Base-by-base conservation (phyloP, 2,888 invertebrate species). In the Cremastinae sp. region DNA sequence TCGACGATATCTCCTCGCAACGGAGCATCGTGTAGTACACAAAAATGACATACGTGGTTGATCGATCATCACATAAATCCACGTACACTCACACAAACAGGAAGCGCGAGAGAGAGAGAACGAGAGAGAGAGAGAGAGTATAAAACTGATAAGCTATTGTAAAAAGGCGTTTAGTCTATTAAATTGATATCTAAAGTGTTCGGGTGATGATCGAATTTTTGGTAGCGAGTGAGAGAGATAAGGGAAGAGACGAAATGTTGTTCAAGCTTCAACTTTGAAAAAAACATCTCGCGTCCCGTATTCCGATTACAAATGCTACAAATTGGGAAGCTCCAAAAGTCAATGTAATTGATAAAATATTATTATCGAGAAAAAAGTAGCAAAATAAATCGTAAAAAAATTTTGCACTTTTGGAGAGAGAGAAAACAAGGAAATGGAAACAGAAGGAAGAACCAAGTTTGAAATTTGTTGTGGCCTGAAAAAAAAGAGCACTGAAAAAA, bases 131-230 rank as follows among this genome's bases (percentile, higher is more conserved):
- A 56, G 39, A 69, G 35, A 49, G 7, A 59, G 5, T n/a, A 16
- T 51, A 70, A 49, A 71, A 62, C 61, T 65, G 72, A 61, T 53
- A 61, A 53, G 51, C 51, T 61, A 51, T 41, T 51, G 59, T 75
- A 51, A 41, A 58, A 70, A 53, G 35, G 69, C 64, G 47, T 61
- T 22, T 41, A 72, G 20, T 73, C 51, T 68, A 55, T 53, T 43
- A 35, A 58, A 58, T 68, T 62, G 75, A 72, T 73, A 72, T 75
- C 75, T 62, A 28, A 75, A 72, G 75, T 75, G 75, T 75, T 75
- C 75, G 75, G 51, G 62, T 51, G 66, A 45, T 39, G 72, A 68
- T 75, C 72, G 51, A 61, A 28, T 28, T 28, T 59, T 47, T n/a
- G 10, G 28, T 10, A 61, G 20, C 12, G 62, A 5, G 18, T 45